These are phyloP conservation scores for Tachina lurida DNA, from an alignment of 2,888 invertebrate genomes.

Conservation along the genomic window DNA sequence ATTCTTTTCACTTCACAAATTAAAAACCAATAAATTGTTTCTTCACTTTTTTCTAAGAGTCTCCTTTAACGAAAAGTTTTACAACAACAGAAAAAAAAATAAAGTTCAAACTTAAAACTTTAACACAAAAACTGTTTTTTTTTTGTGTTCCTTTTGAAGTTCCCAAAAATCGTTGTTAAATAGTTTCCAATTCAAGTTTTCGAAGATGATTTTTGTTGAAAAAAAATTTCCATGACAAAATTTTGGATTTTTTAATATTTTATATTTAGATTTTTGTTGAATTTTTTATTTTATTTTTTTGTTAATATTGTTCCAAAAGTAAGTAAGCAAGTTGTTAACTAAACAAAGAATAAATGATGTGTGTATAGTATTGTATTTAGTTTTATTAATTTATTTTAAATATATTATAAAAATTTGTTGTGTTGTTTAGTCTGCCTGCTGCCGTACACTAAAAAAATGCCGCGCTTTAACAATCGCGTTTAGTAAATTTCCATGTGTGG, in stretches of 20 bases:
- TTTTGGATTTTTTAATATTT: constrained; percentile 41
- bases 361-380: constrained; percentile 67
- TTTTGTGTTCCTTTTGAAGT: constrained; percentile 38
- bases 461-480: constrained; percentile 82
- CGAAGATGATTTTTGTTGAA: constrained; percentile 1
- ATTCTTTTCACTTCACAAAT: constrained; percentile 38
- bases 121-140: constrained; percentile 19
- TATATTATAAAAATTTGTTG: constrained; percentile 75
- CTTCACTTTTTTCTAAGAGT: neutral
- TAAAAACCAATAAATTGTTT: neutral
- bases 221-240: constrained; percentile 38
- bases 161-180: constrained; percentile 51
- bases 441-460: constrained; percentile 80
- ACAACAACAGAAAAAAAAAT: neutral
- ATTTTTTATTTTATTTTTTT: constrained; percentile 51
- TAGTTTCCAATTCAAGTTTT: constrained; percentile 17
- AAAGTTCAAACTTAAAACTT: constrained; percentile 22
- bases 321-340: constrained; percentile 64
- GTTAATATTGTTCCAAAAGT: constrained; percentile 47
- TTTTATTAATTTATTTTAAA: constrained; percentile 69
- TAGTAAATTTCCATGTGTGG: constrained; percentile 79
- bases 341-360: constrained; percentile 66
- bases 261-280: constrained; percentile 38
- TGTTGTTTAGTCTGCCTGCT: constrained; percentile 77
- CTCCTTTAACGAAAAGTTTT: neutral